phyloP scores from a whole-genome alignment of 2,113 vertebrate genomes.

The Cebidichthys violaceus region DNA sequence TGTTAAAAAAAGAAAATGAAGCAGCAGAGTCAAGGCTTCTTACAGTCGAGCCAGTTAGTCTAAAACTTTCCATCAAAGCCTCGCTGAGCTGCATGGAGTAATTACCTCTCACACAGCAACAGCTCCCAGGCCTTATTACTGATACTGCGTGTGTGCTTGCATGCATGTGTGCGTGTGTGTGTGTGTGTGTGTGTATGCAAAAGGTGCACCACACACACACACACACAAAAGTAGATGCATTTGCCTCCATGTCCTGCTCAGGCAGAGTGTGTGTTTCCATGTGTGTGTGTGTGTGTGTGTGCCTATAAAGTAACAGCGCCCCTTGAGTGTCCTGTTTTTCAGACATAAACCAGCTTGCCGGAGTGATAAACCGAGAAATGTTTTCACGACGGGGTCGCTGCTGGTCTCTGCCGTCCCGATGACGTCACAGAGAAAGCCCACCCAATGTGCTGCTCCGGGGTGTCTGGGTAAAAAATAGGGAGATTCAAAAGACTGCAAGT shows the following conservation, averaged over 20 bases:
- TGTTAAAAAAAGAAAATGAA: constrained; percentile 52
- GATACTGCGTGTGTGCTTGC: constrained; percentile 58
- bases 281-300: constrained; percentile 37
- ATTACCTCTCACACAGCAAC: constrained; percentile 74
- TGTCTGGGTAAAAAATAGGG: constrained; percentile 47
- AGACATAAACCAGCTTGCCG: constrained; percentile 63
- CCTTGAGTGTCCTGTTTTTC: constrained; percentile 44
- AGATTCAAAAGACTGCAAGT: constrained; percentile 8
- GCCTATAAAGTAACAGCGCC: constrained; percentile 55
- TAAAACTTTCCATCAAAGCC: constrained; percentile 79
- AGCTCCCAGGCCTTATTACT: constrained; percentile 77
- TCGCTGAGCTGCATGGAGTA: constrained; percentile 67
- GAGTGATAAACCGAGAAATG: constrained; percentile 67
- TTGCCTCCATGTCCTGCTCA: constrained; percentile 39
- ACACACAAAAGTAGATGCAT: constrained; percentile 21
- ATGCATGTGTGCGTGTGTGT: constrained; percentile 22
- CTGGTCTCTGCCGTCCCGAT: constrained; percentile 50
- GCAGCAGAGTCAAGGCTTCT: constrained; percentile 58
- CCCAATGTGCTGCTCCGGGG: constrained; percentile 49
- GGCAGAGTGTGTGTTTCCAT: constrained; percentile 26
- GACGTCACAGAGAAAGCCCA: constrained; percentile 60
- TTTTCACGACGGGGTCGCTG: constrained; percentile 61
- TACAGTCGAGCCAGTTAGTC: constrained; percentile 71
- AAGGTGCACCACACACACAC: constrained; percentile 37
- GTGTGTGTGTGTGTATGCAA: constrained; percentile 33